Base-by-base conservation (phyloP, 1,140 invertebrate genomes). In the Agrypnia vestita region DNA sequence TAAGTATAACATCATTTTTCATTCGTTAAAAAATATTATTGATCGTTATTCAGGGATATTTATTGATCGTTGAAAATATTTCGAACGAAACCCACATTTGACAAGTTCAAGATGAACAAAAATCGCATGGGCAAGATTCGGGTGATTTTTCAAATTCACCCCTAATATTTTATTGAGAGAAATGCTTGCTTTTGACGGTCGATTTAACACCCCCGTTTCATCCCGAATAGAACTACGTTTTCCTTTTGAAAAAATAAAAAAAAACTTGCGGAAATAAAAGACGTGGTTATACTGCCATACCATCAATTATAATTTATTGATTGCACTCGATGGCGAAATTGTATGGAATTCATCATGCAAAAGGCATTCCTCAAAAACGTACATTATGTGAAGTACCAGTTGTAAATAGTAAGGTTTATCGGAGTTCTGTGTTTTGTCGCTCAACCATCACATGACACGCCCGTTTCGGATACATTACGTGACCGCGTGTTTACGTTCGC, bases 291-390 rank as follows among this genome's bases (percentile, higher is more conserved):
- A n/a, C n/a, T n/a, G 19, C 17, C 17, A 12, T 51, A 17, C 49
- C 67, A 71, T 71, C 47, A 71, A 71, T 71, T 71, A 51, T 13
- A 71, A 25, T 21, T 71, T 53, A 71, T 71, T 71, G 67, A 71
- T 51, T 71, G 67, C 67, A 51, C 67, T 71, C 35, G 47, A 51
- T 67, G 67, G 47, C 7, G 46, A 49, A 25, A 49, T 49, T 47
- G 67, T n/a, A 17, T 8, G 17, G 10, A 51, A 71, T 71, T 49
- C 51, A 51, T 71, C 46, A 25, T 71, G 67, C 46, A 25, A 53
- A 53, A 53, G 35, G 6, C 25, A 67, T 67, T 67, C 19, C 17
- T 8, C 9, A 59, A 21, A 59, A 59, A 7, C 10, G 3, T 59
- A 35, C 25, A 3, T 35, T 35, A 35, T 35, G 25, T 3, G 25